Evolutionary conservation across 2,113 vertebrate species (phyloP).

Genomic region (Caranx ignobilis): DNA sequence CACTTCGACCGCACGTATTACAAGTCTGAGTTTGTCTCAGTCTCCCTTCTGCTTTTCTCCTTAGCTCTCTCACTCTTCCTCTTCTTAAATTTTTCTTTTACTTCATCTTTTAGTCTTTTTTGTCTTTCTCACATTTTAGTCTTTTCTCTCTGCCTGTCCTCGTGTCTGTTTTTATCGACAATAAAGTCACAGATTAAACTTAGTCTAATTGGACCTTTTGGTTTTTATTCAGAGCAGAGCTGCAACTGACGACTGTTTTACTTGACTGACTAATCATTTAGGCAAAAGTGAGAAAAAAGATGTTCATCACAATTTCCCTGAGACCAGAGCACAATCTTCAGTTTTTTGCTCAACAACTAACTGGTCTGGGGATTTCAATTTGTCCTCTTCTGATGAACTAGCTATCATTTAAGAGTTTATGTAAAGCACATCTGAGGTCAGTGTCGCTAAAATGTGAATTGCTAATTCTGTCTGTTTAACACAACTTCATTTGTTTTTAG

Average conservation of each 20-base stretch:
- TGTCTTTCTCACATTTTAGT: not conserved
- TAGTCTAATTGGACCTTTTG: not conserved
- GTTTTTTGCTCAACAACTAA: not conserved
- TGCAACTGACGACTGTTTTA: not conserved
- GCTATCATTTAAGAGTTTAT: too few species aligned
- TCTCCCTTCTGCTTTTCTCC: not conserved
- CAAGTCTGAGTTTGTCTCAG: not conserved
- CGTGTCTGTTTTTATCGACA: not conserved
- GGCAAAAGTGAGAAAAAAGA: too few species aligned
- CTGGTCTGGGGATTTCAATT: too few species aligned
- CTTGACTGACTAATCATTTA: too few species aligned
- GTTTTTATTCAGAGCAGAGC: not conserved
- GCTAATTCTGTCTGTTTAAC: too few species aligned
- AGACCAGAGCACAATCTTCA: not conserved
- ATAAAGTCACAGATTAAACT: not conserved
- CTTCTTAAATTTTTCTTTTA: not conserved
- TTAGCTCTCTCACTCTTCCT: not conserved
- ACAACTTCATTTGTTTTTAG: too few species aligned
- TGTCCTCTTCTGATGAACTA: too few species aligned
- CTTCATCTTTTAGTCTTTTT: not conserved
- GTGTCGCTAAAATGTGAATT: too few species aligned
- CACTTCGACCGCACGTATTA: constrained; percentile 3
- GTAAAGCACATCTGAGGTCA: too few species aligned
- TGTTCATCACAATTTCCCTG: not conserved
- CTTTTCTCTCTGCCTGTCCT: too few species aligned